Base-by-base conservation (phyloP, 1,140 invertebrate genomes). In the Drosophila nasuta region DNA sequence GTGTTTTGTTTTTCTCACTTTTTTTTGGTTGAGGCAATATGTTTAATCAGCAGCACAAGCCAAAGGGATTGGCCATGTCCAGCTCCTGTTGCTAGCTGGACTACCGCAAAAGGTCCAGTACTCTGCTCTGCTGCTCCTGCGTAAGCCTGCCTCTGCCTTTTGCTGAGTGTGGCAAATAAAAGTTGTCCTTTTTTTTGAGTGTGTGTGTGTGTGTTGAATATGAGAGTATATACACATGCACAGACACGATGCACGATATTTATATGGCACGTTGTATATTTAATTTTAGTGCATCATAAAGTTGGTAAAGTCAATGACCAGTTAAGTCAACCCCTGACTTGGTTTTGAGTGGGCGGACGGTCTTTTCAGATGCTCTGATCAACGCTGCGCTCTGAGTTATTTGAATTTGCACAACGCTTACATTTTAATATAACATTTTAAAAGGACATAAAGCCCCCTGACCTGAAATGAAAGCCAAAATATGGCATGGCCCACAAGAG, bases 291-390 rank as follows among this genome's bases (percentile, higher is more conserved):
- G 83, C 83, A 71, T 75, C 76, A 71, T 80, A 88, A 89, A 89
- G 85, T 83, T 88, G 78, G 60, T 41, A 71, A 85, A 89, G 85
- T 88, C 85, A 88, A 89, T 81, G 85, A 89, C 86, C 85, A 90
- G 85, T 88, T 88, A 88, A 88, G 83, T 89, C 83, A 89, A 85
- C 83, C 76, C 69, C 20, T 13, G 57, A 38, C 54, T 1, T 7
- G 8, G 13, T 8, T 15, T 10, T 5, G 20, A 59, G 38, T 38
- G 56, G 56, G 38, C 11, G 56, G 11, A 48, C 17, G 41, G 41
- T 25, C 11, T 17, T 35, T 57, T 41, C 15, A 11, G 15, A 41
- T 15, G 56, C 17, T 25, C 66, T 43, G 67, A 63, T 70, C 41
- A 70, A 46, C 64, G 17, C 30, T 64, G 51, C 67, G 65, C 62